These are phyloP conservation scores for Spicauda simplicius DNA, from an alignment of 2,888 invertebrate genomes.

Conservation along the genomic window DNA sequence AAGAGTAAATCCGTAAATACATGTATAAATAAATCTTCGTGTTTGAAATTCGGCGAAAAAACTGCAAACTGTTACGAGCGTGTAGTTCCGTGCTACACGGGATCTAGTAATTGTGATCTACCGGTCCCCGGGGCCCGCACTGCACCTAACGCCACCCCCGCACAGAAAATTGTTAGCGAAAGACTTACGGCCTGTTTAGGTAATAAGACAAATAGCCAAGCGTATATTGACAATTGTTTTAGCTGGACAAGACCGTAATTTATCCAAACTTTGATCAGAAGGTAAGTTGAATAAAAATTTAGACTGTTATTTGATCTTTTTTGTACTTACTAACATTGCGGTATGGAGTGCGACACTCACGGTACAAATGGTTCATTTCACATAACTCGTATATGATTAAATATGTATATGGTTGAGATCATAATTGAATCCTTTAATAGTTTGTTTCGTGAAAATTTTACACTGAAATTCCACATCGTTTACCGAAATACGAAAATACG, in stretches of 20 bases:
- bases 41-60: constrained; percentile 41
- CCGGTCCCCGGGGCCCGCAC: constrained; percentile 60
- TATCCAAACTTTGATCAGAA: background rate
- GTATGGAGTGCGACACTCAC: no score
- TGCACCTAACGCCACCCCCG: constrained; percentile 50
- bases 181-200: constrained; percentile 54
- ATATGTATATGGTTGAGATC: no score
- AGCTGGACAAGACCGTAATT: constrained; percentile 18
- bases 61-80: constrained; percentile 48
- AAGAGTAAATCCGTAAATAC: background rate
- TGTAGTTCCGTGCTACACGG: constrained; percentile 61
- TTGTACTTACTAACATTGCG: background rate
- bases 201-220: constrained; percentile 47
- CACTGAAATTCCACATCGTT: no score
- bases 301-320: background rate
- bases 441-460: no score
- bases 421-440: no score
- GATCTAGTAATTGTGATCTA: constrained; percentile 77
- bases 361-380: no score
- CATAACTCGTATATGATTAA: no score
- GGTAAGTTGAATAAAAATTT: background rate
- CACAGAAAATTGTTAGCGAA: constrained; percentile 55
- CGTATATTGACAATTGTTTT: constrained; percentile 43
- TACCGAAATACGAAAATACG: no score
- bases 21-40: background rate